Evolutionary conservation across 2,888 invertebrate genomes (phyloP).

Genomic region (Drosophila paucipuncta): DNA sequence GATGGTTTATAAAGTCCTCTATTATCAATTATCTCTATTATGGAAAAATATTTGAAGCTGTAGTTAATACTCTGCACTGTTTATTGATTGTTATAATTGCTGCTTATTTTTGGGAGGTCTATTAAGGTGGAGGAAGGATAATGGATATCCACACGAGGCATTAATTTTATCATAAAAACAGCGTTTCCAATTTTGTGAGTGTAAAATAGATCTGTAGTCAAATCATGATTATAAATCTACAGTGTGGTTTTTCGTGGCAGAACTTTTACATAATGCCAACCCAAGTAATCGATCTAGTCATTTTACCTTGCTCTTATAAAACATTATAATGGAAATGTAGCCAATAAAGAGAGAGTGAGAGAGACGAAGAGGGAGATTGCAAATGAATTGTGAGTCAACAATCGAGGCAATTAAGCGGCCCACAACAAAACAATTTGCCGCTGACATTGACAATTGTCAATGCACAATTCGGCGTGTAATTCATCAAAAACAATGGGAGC

Average conservation of each 20-base stretch:
- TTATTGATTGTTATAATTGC: background rate
- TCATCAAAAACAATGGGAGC: slow-evolving; percentile 61
- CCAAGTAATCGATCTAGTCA: background rate
- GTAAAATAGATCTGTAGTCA: background rate
- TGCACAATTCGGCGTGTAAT: slow-evolving; percentile 64
- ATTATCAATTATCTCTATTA: background rate
- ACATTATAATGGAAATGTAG: background rate
- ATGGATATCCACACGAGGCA: background rate
- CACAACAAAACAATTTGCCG: slow-evolving; percentile 67
- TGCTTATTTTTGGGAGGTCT: background rate
- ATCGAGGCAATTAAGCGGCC: slow-evolving; percentile 51
- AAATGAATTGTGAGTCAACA: slow-evolving; percentile 49
- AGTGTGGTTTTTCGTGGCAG: background rate
- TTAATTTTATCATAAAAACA: background rate
- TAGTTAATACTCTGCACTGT: background rate
- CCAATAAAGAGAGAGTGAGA: background rate
- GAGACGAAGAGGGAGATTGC: background rate
- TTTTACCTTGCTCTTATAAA: background rate
- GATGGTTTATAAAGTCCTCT: background rate
- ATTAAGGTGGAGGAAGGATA: too few species aligned
- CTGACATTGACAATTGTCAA: slow-evolving; percentile 65
- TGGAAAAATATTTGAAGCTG: too few species aligned
- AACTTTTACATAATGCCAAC: background rate
- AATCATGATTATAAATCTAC: background rate
- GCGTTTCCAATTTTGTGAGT: background rate